These are phyloP conservation scores for Himalopsyche kuldschensis DNA, from an alignment of 2,888 invertebrate species.

Conservation along the genomic window DNA sequence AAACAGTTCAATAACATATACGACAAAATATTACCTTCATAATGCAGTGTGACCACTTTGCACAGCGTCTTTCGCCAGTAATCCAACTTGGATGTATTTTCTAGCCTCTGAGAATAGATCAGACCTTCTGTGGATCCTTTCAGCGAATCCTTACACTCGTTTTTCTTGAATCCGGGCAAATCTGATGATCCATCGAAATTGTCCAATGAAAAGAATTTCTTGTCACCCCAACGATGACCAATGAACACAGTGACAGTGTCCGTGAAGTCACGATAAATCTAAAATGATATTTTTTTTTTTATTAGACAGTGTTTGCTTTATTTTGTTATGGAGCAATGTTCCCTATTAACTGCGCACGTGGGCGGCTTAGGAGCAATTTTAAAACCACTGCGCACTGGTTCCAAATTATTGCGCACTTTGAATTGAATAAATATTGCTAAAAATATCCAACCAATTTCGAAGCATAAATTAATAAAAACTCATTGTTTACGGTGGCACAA, in stretches of 20 bases:
- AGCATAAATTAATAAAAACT: too few relatives aligned
- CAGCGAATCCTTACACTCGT: conserved; percentile 60
- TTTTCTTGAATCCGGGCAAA: conserved; percentile 58
- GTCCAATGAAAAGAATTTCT: conserved; percentile 65
- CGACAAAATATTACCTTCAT: conserved; percentile 49
- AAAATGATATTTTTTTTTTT: conserved; percentile 41
- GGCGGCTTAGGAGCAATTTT: too few relatives aligned
- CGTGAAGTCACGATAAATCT: conserved; percentile 66
- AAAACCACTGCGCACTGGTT: too few relatives aligned
- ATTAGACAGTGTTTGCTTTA: too few relatives aligned
- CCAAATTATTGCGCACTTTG: too few relatives aligned
- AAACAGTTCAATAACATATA: too few relatives aligned
- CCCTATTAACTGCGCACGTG: too few relatives aligned
- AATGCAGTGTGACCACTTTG: conserved; percentile 61
- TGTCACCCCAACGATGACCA: conserved; percentile 60
- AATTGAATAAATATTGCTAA: too few relatives aligned
- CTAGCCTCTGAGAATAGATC: conserved; percentile 62
- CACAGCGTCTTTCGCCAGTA: conserved; percentile 73
- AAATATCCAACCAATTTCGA: too few relatives aligned
- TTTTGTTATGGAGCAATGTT: too few relatives aligned
- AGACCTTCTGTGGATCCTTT: conserved; percentile 70
- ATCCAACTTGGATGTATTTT: conserved; percentile 58
- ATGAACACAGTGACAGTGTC: conserved; percentile 66
- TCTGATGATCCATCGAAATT: conserved; percentile 59
- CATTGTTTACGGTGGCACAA: too few relatives aligned